Evolutionary conservation across 2,888 invertebrate species (phyloP).

Genomic region (Drosophila percnosoma): DNA sequence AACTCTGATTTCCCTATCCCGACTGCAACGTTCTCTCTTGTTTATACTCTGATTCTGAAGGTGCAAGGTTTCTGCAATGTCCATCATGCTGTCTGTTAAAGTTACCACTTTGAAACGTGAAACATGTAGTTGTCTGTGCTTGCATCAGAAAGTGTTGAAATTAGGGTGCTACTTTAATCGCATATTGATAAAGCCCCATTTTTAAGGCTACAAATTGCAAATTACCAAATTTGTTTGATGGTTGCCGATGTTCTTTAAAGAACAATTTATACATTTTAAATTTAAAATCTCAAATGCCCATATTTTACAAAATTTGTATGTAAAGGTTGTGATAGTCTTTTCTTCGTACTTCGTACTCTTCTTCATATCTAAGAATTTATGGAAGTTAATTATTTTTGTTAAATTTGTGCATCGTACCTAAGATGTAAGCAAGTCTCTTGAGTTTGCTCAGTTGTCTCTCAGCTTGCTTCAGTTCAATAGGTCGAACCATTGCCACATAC

Average conservation of each 20-base stretch:
- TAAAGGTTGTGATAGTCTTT: not conserved
- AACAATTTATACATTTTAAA: not conserved
- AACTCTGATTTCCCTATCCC: not conserved
- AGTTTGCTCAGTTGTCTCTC: not conserved
- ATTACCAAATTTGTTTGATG: not conserved
- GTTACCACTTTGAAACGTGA: not conserved
- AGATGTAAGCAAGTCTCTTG: not conserved
- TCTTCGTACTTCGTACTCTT: not conserved
- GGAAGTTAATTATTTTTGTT: not conserved
- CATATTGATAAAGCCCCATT: not conserved
- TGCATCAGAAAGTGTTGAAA: not conserved
- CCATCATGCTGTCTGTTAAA: not conserved
- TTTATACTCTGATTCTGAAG: not conserved
- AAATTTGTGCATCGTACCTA: not conserved
- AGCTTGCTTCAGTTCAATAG: not conserved
- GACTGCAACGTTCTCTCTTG: no score
- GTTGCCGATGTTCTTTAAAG: not conserved
- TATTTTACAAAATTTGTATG: not conserved
- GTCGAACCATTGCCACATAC: no score
- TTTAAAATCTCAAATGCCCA: not conserved
- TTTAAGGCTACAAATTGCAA: no score
- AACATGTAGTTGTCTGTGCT: not conserved
- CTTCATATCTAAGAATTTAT: not conserved
- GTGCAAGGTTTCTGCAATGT: not conserved
- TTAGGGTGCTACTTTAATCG: no score